Percentiles rank a stretch among this genome's conserved stretches.
Conservation (phyloP, 2,113 vertebrate genomes). For the Scolopax mira region DNA sequence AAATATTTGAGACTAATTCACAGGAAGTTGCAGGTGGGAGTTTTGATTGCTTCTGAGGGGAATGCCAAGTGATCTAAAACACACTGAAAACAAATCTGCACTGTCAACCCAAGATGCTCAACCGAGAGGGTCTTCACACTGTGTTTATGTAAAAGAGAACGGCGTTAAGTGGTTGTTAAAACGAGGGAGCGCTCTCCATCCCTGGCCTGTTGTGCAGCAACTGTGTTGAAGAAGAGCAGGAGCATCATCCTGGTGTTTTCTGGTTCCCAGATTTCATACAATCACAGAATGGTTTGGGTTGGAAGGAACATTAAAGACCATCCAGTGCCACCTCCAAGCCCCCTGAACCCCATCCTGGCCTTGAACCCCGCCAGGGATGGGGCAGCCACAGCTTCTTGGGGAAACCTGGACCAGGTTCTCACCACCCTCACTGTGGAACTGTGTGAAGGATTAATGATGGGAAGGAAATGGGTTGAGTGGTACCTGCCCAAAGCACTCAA, state of each 20-base stretch:
- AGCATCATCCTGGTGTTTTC: not conserved
- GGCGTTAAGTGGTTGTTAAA: not conserved
- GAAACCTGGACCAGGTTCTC: not conserved
- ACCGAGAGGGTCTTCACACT: not conserved
- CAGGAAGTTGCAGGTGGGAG: not conserved
- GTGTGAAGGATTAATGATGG: too few species aligned
- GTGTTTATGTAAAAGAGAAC: not conserved
- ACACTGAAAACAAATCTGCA: not conserved
- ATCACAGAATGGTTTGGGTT: not conserved
- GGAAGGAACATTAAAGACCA: not conserved
- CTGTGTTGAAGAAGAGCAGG: not conserved
- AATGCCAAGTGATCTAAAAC: not conserved
- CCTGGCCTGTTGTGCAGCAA: not conserved
- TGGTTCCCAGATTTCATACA: not conserved
- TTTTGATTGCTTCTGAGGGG: not conserved
- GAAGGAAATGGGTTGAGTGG: not conserved
- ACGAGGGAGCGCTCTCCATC: rapidly evolving
- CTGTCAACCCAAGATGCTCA: not conserved
- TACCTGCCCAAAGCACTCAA: not conserved
- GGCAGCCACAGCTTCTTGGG: not conserved
- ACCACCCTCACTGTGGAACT: rapidly evolving
- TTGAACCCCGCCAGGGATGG: not conserved
- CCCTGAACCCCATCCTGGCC: not conserved
- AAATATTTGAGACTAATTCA: not conserved
- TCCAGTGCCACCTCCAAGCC: not conserved